Evolutionary conservation across 1,140 invertebrate genomes (phyloP).

Genomic region (Batillaria attramentaria): DNA sequence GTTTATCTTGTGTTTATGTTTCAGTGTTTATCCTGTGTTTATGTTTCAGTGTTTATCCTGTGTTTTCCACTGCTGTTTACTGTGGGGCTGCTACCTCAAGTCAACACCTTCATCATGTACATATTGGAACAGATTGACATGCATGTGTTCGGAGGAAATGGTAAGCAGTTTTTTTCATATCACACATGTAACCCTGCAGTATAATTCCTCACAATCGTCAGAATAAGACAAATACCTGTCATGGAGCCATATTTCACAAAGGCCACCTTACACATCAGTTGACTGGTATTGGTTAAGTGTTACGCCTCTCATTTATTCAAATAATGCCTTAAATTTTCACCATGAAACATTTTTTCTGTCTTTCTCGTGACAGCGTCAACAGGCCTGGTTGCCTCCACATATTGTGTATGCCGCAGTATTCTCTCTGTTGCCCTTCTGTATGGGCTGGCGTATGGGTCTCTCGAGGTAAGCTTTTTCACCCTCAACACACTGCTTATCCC

Average conservation of each 20-base stretch:
- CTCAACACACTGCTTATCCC: too few relatives aligned
- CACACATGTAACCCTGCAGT: too few relatives aligned
- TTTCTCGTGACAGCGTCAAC: conserved; percentile 80
- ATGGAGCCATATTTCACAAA: too few relatives aligned
- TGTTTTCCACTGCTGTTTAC: conserved; percentile 95
- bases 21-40: conserved; percentile 14
- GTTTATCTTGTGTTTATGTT: neutral
- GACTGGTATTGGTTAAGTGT: too few relatives aligned
- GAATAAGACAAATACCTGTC: too few relatives aligned
- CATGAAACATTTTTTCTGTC: neutral
- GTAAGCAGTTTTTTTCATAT: too few relatives aligned
- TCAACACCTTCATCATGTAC: conserved; percentile 97
- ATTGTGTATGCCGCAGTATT: conserved; percentile 86
- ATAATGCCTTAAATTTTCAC: conserved; percentile 1
- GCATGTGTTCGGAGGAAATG: conserved; percentile 96
- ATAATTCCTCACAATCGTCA: too few relatives aligned
- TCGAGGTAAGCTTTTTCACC: conserved; percentile 63
- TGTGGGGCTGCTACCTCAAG: conserved; percentile 94
- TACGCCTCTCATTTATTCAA: too few relatives aligned
- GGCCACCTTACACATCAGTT: too few relatives aligned
- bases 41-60: conserved; percentile 81
- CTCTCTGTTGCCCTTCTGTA: conserved; percentile 87
- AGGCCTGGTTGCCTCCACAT: conserved; percentile 87
- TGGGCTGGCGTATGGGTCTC: conserved; percentile 87
- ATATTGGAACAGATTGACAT: conserved; percentile 96